These are phyloP conservation scores for Rafetus swinhoei DNA, from an alignment of 2,113 vertebrate genomes.

Conservation along the genomic window DNA sequence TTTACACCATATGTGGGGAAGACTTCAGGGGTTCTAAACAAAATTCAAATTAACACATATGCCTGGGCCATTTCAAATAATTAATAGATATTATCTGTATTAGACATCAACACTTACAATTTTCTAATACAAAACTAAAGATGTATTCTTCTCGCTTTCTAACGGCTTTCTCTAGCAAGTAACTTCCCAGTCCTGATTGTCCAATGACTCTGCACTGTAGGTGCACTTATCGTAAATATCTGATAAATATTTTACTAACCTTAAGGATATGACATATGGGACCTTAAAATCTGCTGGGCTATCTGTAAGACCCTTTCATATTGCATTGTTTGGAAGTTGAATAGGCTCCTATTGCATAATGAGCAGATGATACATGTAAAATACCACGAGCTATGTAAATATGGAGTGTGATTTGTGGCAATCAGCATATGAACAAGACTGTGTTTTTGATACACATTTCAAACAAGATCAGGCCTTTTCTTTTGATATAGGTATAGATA, in stretches of 20 bases:
- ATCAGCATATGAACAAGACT: constrained; percentile 52
- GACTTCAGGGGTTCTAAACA: background rate
- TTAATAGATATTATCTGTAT: background rate
- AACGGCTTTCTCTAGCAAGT: background rate
- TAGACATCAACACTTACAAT: background rate
- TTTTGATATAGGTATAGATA: constrained; percentile 33
- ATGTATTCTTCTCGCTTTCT: background rate
- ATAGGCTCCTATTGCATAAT: constrained; percentile 64
- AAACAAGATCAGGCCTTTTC: constrained; percentile 45
- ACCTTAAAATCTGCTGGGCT: constrained; percentile 50
- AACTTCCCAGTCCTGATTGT: background rate
- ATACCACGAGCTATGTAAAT: constrained; percentile 70
- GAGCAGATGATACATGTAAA: constrained; percentile 72
- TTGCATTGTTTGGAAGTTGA: constrained; percentile 68
- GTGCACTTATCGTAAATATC: constrained; percentile 37
- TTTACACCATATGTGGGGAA: background rate
- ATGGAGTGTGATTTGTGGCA: constrained; percentile 56
- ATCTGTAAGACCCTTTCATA: constrained; percentile 66
- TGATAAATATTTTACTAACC: constrained; percentile 75
- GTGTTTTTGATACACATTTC: constrained; percentile 53
- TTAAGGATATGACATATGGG: constrained; percentile 67
- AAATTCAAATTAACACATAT: background rate
- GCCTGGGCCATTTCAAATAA: background rate
- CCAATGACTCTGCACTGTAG: constrained; percentile 41
- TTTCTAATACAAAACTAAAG: no score